A percentile compares a stretch with the other conserved stretches of the same genome.
These are phyloP conservation scores for silkworm (Bombyx mori) DNA, from an alignment of 1,140 invertebrate genomes.

Conservation along the genomic window DNA sequence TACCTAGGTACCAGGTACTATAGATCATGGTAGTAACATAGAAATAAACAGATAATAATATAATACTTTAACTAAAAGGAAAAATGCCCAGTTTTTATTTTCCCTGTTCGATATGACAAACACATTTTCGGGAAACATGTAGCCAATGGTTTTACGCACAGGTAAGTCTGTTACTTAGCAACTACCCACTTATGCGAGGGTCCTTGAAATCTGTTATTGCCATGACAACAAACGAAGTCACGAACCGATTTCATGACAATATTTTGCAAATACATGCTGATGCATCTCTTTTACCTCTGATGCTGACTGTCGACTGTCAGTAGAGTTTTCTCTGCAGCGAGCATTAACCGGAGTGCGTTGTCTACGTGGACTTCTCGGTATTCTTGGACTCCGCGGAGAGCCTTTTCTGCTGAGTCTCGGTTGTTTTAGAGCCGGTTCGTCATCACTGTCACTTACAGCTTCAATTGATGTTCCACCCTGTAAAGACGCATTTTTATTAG, in stretches of 20 bases:
- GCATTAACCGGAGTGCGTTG: slow-evolving; percentile 41
- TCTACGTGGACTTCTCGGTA: slow-evolving; percentile 18
- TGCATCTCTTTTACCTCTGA: slow-evolving; percentile 38
- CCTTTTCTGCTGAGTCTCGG: slow-evolving; percentile 70
- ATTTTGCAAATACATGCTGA: background rate
- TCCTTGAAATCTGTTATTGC: too few relatives aligned
- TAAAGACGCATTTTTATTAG: slow-evolving; percentile 5
- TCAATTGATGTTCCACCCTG: slow-evolving; percentile 45
- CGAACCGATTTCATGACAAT: background rate
- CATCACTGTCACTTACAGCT: slow-evolving; percentile 73
- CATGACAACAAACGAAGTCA: too few relatives aligned
- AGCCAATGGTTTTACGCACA: too few relatives aligned
- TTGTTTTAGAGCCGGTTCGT: slow-evolving; percentile 79
- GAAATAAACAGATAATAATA: too few relatives aligned
- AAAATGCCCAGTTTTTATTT: too few relatives aligned
- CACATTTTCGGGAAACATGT: too few relatives aligned
- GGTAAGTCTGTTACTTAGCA: too few relatives aligned
- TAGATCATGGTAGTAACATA: too few relatives aligned
- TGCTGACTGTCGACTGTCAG: slow-evolving; percentile 58
- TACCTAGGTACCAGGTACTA: too few relatives aligned
- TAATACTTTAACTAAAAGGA: too few relatives aligned
- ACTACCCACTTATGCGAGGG: too few relatives aligned
- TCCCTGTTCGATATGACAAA: too few relatives aligned
- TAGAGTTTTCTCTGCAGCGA: slow-evolving; percentile 31
- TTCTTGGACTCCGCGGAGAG: slow-evolving; percentile 25